Conservation (phyloP, 2,113 vertebrate species). For the Naja naja region DNA sequence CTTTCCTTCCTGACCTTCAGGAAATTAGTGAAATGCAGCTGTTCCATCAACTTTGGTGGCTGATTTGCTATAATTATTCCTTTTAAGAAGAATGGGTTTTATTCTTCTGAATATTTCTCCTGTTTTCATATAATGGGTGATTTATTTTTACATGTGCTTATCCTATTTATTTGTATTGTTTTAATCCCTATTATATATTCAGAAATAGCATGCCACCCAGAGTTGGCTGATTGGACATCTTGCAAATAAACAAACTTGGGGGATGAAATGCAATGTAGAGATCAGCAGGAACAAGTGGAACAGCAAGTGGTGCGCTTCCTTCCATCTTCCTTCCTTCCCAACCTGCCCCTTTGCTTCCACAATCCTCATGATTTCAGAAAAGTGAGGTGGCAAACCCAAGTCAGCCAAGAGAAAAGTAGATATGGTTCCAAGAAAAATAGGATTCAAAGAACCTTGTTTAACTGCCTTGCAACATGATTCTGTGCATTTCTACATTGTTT, state of each 20-base stretch:
- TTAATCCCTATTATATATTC: background rate
- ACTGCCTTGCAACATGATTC: background rate
- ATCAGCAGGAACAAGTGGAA: background rate
- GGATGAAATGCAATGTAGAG: background rate
- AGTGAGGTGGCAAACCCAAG: background rate
- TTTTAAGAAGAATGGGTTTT: background rate
- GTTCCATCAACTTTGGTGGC: background rate
- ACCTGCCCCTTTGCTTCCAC: background rate
- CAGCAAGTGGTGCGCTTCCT: background rate
- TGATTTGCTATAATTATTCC: background rate
- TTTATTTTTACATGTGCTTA: background rate
- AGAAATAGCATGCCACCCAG: background rate
- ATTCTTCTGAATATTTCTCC: background rate
- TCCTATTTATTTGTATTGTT: background rate
- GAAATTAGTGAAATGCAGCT: background rate
- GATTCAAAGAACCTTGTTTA: background rate
- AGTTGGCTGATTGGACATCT: background rate
- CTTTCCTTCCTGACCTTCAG: background rate
- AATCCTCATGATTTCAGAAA: background rate
- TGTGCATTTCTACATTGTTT: background rate
- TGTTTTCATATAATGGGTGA: background rate
- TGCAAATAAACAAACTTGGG: background rate
- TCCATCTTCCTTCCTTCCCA: background rate
- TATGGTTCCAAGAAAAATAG: background rate
- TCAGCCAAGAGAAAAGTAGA: background rate